Conservation (phyloP, 2,113 vertebrate genomes). For the Crotalus helleri region DNA sequence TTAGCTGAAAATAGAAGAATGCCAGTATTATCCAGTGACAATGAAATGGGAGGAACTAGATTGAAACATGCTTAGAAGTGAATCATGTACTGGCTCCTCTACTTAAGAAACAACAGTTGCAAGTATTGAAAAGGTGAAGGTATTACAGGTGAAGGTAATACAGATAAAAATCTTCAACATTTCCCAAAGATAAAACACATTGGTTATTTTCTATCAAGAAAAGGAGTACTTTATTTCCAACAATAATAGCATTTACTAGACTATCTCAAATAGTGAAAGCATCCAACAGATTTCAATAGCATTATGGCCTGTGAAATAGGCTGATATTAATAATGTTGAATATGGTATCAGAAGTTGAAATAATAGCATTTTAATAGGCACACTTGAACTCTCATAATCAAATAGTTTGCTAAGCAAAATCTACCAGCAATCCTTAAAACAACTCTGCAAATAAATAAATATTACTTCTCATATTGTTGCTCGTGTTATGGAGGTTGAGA, state of each 20-base stretch:
- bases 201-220: not conserved
- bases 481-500: not conserved
- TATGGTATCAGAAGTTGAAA: not conserved
- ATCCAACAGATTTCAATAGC: not conserved
- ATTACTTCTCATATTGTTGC: not conserved
- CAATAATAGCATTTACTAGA: not conserved
- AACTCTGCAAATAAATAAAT: not conserved
- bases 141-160: not conserved
- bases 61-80: not conserved
- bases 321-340: not conserved
- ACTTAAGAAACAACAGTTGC: not conserved
- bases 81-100: not conserved
- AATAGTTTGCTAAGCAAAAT: not conserved
- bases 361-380: not conserved
- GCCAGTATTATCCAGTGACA: not conserved
- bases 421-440: not conserved
- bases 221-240: not conserved
- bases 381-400: not conserved
- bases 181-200: not conserved
- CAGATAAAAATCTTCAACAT: not conserved
- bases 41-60: not conserved
- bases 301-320: not conserved
- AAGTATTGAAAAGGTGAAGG: not conserved
- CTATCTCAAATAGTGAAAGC: not conserved
- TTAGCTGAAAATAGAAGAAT: not conserved